Evolutionary conservation across 2,797 vertebrate species (phyloP).

Genomic region (Craterocephalus amniculus): DNA sequence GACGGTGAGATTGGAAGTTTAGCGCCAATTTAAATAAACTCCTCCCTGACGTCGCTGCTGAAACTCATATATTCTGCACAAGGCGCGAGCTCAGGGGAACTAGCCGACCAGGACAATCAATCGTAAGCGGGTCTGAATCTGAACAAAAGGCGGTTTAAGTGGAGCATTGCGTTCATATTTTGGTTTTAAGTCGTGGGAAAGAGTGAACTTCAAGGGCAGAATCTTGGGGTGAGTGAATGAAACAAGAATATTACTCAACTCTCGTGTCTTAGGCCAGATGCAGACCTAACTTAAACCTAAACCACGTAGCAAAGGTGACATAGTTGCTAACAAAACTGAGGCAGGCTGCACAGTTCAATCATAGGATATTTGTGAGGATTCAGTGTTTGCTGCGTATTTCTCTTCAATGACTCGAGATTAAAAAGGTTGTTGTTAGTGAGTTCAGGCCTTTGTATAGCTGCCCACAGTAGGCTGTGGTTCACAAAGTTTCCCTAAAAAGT

Average conservation of each 20-base stretch:
- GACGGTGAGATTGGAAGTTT: constrained; percentile 23
- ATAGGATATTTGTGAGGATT: neutral
- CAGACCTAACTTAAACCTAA: neutral
- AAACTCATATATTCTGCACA: constrained; percentile 72
- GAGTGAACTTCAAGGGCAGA: constrained; percentile 67
- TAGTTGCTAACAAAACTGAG: neutral
- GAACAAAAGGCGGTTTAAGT: neutral
- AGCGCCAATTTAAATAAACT: constrained; percentile 78
- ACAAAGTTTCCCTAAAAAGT: constrained; percentile 1
- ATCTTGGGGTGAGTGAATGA: constrained; percentile 68
- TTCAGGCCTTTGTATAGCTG: too few species aligned
- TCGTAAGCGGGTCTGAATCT: neutral
- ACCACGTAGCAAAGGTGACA: constrained; percentile 1
- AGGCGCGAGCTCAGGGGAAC: constrained; percentile 77
- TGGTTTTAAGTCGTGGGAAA: neutral
- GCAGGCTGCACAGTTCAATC: neutral
- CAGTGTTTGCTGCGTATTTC: neutral
- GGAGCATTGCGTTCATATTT: neutral
- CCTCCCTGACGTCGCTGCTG: constrained; percentile 73
- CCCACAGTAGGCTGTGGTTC: constrained; percentile 17
- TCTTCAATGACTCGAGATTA: too few species aligned
- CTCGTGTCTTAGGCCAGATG: neutral
- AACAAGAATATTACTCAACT: neutral
- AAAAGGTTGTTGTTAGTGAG: too few species aligned
- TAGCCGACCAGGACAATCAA: constrained; percentile 45